Base-by-base conservation (phyloP, 2,113 vertebrate genomes). In the Erythrocercus mccallii region DNA sequence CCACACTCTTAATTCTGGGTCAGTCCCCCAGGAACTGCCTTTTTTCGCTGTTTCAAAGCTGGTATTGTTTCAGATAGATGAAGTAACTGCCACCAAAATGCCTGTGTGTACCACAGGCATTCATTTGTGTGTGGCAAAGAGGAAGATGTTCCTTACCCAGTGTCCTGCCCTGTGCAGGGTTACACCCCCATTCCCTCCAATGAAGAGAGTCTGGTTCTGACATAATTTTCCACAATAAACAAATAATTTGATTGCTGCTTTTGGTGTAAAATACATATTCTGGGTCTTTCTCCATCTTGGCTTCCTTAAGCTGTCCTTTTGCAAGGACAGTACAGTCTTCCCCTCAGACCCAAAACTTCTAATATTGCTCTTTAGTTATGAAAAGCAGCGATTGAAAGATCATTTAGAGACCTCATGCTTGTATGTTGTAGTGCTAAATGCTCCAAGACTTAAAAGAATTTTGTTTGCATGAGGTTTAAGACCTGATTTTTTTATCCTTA, bases 1-100 rank as follows among this genome's bases (percentile, higher is more conserved):
- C 17, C 0, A 0, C 1, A 27, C 19, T 31, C 19, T 16, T 7
- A 22, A 4, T 10, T 37, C 23, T 72, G 50, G 2, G 6, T 45
- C 35, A 20, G 15, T 71, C 47, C 11, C 22, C 27, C 27, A 37
- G 13, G 9, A 81, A 25, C 5, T 31, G 8, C 10, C 21, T 61
- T 44, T 50, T 65, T 51, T 10, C 12, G 7, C 56, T 51, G 7
- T 66, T 61, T 70, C 57, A 71, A 38, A 66, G 9, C 21, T 54
- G 40, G 12, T 37, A 7, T 10, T 48, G 15, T 45, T 88, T 88
- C 28, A 62, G 54, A 62, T 1, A 28, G 57, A 17, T 24, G 25
- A 82, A 60, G 20, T 38, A 74, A 35, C 20, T 72, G 25, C 30
- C 18, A 15, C 30, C 7, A 38, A 45, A 86, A 60, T 27, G 7